Conservation (phyloP, 2,888 invertebrate genomes). For the Caenorhabditis sp. region DNA sequence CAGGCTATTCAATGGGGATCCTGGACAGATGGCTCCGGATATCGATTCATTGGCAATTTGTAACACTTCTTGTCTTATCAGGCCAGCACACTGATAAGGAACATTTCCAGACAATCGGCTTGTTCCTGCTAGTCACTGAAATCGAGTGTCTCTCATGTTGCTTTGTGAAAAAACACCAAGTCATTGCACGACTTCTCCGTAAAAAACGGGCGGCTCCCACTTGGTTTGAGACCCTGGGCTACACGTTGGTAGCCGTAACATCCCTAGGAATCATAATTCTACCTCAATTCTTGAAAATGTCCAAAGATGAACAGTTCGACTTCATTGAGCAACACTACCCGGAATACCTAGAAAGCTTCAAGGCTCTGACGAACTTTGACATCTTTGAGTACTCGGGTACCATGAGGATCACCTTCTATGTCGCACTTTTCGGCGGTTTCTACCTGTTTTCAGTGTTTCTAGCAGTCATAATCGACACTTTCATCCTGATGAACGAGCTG, state of each 20-base stretch:
- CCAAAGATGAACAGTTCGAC: not conserved
- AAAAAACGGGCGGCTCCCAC: not conserved
- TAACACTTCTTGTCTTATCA: not conserved
- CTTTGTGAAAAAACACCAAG: not conserved
- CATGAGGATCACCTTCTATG: not conserved
- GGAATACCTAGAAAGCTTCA: not conserved
- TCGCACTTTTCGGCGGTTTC: not conserved
- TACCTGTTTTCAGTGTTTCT: not conserved
- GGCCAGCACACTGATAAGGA: too few relatives aligned
- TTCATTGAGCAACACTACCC: not conserved
- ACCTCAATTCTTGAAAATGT: not conserved
- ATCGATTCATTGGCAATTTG: not conserved
- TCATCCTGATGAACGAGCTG: not conserved
- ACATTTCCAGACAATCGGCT: too few relatives aligned
- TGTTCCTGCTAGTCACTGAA: too few relatives aligned
- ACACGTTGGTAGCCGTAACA: not conserved
- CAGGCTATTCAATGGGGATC: slow-evolving; percentile 7
- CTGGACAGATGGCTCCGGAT: not conserved
- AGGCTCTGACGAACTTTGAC: not conserved
- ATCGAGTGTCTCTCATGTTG: not conserved
- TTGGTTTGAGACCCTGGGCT: not conserved
- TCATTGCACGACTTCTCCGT: not conserved
- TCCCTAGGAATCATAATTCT: not conserved
- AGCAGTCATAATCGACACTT: not conserved
- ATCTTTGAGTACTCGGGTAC: not conserved